Percentiles rank a stretch among this genome's conserved stretches.
Evolutionary conservation across 1,140 invertebrate genomes (phyloP).

Genomic region (Trissolcus basalis): DNA sequence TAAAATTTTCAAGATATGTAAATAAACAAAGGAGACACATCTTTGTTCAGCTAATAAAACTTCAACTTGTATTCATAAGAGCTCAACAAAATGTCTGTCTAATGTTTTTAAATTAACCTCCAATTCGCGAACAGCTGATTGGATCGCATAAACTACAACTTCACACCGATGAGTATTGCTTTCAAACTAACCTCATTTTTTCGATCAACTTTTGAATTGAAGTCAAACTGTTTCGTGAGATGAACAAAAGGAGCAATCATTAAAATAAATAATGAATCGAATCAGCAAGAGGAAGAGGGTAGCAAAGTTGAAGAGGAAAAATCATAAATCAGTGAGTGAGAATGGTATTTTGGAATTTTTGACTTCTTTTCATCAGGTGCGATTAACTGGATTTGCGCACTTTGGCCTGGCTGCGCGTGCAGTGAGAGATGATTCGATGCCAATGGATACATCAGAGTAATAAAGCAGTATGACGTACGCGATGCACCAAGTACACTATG

Average conservation of each 20-base stretch:
- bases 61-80: too few species aligned
- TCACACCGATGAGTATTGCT: too few species aligned
- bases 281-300: not conserved
- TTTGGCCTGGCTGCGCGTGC: conserved; percentile 47
- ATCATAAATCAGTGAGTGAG: conserved; percentile 37
- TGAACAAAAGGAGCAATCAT: conserved; percentile 2
- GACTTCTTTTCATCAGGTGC: conserved; percentile 41
- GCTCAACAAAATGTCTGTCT: too few species aligned
- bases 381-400: conserved; percentile 58
- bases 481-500: conserved; percentile 51
- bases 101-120: too few species aligned
- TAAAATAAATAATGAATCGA: conserved; percentile 23
- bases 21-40: conserved; percentile 49
- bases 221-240: not conserved
- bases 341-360: conserved; percentile 34
- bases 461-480: conserved; percentile 43
- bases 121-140: too few species aligned
- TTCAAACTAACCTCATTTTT: too few species aligned
- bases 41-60: too few species aligned
- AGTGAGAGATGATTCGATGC: conserved; percentile 31
- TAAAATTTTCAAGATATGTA: conserved; percentile 43
- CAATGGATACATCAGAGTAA: conserved; percentile 61
- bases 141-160: too few species aligned
- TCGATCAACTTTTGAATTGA: too few species aligned
- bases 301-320: conserved; percentile 6